Base-by-base conservation (phyloP, 53 echinoderm and acorn worm genomes). In the Henricia sp. region DNA sequence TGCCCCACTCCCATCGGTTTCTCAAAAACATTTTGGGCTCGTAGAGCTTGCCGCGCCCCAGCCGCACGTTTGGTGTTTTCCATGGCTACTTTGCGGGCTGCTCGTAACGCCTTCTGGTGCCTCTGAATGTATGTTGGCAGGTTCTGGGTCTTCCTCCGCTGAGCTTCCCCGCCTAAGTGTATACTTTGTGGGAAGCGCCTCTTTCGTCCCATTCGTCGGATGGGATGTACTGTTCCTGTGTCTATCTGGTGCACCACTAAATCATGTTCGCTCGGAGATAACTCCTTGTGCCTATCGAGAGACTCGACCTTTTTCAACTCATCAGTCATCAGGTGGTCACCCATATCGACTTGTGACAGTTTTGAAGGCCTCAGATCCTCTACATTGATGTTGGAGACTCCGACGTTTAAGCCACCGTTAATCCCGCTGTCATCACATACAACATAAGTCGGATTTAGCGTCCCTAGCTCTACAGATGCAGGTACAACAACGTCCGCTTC, bases 1-100 rank as follows among this genome's bases (percentile, higher is more conserved):
- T 84, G 71, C 1, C 84, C 84, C 2, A 84, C 1, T 37, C 55
- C 57, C 37, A 84, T n/a, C 16, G 84, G 84, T 33, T 77, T 77
- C 44, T 82, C 82, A 64, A 65, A 82, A 6, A 57, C 53, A 36
- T 41, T 20, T 25, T 23, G 30, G 8, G 60, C 57, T 39, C 26
- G 77, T 32, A 14, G 26, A 50, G 69, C 69, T 42, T 44, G 52
- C 3, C 74, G 52, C 4, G 52, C 54, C 20, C 19, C 54, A 32
- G 53, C 28, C 3, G 54, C 54, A 50, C 17, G 8, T 52, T 50
- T 4, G 27, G 54, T 25, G 16, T 74, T 50, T 4, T 27, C 4
- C 16, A 3, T 6, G 8, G 74, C 53, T 13, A 74, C 25, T 53
- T 44, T 74, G 29, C 50, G 3, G 14, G 74, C 53, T 25, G 24